Evolutionary conservation across 1,140 invertebrate genomes (phyloP).

Genomic region (Aricia agestis): DNA sequence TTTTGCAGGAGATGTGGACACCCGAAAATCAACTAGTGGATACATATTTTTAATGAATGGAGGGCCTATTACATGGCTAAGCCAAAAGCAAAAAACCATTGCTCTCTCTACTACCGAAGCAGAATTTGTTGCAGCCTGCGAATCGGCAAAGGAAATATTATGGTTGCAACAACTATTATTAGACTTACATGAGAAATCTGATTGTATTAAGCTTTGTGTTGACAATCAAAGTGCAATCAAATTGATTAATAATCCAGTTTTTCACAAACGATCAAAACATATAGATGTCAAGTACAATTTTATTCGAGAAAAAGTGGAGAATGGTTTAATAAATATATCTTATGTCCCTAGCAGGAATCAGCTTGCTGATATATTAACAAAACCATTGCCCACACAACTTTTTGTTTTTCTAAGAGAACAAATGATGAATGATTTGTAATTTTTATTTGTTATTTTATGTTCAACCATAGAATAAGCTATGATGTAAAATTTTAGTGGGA

Average conservation of each 20-base stretch:
- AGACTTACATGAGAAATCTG: neutral
- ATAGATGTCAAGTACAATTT: constrained; percentile 30
- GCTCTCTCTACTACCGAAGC: too few species aligned
- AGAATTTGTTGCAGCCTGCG: too few species aligned
- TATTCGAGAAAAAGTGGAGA: constrained; percentile 26
- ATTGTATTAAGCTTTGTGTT: too few species aligned
- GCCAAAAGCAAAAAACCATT: neutral
- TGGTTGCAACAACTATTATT: too few species aligned
- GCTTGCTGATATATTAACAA: constrained; percentile 30
- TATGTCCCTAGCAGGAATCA: too few species aligned
- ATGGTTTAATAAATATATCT: constrained; percentile 19
- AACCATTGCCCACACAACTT: constrained; percentile 20
- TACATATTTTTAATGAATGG: neutral
- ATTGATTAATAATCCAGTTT: constrained; percentile 27
- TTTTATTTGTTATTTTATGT: too few species aligned
- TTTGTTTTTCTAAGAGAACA: too few species aligned
- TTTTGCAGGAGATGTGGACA: constrained; percentile 18
- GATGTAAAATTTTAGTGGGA: too few species aligned
- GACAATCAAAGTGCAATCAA: constrained; percentile 29
- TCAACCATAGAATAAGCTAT: too few species aligned
- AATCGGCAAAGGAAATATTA: too few species aligned
- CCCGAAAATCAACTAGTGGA: constrained; percentile 10
- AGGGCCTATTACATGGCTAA: too few species aligned
- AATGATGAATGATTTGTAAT: too few species aligned
- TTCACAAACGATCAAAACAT: constrained; percentile 26